These are phyloP conservation scores for Perizoma affinitatum DNA, from an alignment of 2,888 invertebrate species.

Conservation along the genomic window DNA sequence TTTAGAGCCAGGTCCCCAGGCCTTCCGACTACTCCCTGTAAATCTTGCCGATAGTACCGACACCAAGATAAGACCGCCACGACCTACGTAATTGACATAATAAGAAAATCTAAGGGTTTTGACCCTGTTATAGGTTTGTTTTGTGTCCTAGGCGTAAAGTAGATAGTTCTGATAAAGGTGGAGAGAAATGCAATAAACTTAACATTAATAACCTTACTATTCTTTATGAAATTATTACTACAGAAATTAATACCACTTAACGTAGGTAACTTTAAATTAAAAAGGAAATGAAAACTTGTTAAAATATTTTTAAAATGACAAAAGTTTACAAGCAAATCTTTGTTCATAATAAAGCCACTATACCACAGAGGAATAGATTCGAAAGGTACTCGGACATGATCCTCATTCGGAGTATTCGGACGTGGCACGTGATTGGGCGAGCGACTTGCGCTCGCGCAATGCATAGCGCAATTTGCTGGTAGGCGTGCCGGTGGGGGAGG, in stretches of 20 bases:
- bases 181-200: conserved; percentile 19
- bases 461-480: conserved; percentile 64
- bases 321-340: not conserved
- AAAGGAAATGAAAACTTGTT: too few relatives aligned
- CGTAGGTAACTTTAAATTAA: too few relatives aligned
- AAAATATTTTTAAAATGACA: too few relatives aligned
- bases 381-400: conserved; percentile 50
- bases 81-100: conserved; percentile 77
- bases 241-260: not conserved
- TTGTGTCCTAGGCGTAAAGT: conserved; percentile 43
- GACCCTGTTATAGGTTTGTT: conserved; percentile 44
- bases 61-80: conserved; percentile 69
- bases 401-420: conserved; percentile 49
- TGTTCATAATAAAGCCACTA: not conserved
- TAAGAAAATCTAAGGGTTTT: conserved; percentile 64
- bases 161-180: conserved; percentile 22
- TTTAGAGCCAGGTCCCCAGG: conserved; percentile 25
- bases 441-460: conserved; percentile 61
- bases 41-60: conserved; percentile 71
- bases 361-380: conserved; percentile 27
- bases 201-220: conserved; percentile 9
- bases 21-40: conserved; percentile 59
- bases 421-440: conserved; percentile 67
- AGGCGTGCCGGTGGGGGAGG: conserved; percentile 63
- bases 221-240: conserved; percentile 1